Evolutionary conservation across 2,113 vertebrate genomes (phyloP), one percentile per base, ranked within the genome.

Genomic region (Cololabis saira): DNA sequence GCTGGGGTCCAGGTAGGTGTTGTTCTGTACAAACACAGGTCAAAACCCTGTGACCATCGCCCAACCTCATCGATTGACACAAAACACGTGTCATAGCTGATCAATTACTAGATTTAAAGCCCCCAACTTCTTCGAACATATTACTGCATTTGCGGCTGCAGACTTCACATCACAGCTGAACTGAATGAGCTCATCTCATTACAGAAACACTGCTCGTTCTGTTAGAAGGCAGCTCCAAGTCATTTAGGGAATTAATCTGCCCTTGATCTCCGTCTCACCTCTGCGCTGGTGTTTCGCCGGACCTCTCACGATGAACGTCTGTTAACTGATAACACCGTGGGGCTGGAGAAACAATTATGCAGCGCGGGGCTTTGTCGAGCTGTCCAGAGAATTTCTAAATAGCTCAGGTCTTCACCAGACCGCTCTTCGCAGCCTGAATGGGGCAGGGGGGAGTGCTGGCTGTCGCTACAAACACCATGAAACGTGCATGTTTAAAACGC

Each of bases 161-260:
- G n/a, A 18, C 16, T 53, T 9, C 30, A 4, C 10, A 12, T 17
- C 63, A 57, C 49, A 30, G n/a, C 52, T 15, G 30, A 24, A 57
- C 57, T 42, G 67, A 53, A 52, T 52, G 30, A 55, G 47, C 56
- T 56, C 60, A 77, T 75, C 71, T 76, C 74, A 74, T 69, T 67
- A 72, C 52, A 45, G 49, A 56, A 67, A 22, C 4, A 56, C 49
- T 51, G 56, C 41, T 42, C 51, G 75, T 22, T 73, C 71, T 63
- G 83, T 92, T 71, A 61, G 77, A 27, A 27, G 24, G 24, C 24
- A 27, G 24, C 24, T 27, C 24, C 24, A 57, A 90, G 92, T 95
- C 92, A 93, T 94, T 91, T 93, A 92, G 92, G 89, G 92, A 82
- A 70, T 93, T 95, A 94, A 95, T 95, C 95, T 94, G 93, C 91